These are phyloP conservation scores for Brienomyrus brachyistius DNA, from an alignment of 2,113 vertebrate species.

Conservation along the genomic window DNA sequence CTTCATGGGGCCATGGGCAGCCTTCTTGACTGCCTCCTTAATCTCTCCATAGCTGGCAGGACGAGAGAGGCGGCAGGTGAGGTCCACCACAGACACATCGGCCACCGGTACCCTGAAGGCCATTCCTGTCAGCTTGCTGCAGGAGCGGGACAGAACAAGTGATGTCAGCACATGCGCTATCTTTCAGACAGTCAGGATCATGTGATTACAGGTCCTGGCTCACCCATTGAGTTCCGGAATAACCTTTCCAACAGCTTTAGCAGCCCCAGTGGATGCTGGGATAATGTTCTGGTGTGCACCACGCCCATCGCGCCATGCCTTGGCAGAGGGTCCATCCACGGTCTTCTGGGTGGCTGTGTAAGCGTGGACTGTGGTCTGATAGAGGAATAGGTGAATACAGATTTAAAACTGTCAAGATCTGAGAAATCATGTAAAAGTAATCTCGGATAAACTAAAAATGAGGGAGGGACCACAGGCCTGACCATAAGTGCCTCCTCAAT, in stretches of 20 bases:
- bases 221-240: constrained; percentile 83
- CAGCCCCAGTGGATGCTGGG: constrained; percentile 78
- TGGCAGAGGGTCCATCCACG: constrained; percentile 76
- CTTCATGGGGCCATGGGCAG: constrained; percentile 68
- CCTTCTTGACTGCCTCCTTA: constrained; percentile 71
- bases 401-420: not conserved
- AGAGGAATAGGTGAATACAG: not conserved
- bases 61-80: constrained; percentile 74
- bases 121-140: constrained; percentile 82
- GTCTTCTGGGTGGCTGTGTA: constrained; percentile 89
- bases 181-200: not conserved
- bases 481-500: constrained; percentile 84
- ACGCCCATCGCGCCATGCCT: constrained; percentile 79
- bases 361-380: constrained; percentile 82
- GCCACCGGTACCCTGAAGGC: constrained; percentile 78
- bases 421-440: not conserved
- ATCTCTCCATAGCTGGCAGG: constrained; percentile 65
- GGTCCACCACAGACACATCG: constrained; percentile 79
- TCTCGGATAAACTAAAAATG: not conserved
- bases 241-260: constrained; percentile 80
- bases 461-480: constrained; percentile 30
- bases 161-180: not conserved
- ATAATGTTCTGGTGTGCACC: constrained; percentile 82
- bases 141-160: not conserved
- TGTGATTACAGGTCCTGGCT: not conserved